Conservation (phyloP, 2,113 vertebrate genomes). For the Sorex fumeus region DNA sequence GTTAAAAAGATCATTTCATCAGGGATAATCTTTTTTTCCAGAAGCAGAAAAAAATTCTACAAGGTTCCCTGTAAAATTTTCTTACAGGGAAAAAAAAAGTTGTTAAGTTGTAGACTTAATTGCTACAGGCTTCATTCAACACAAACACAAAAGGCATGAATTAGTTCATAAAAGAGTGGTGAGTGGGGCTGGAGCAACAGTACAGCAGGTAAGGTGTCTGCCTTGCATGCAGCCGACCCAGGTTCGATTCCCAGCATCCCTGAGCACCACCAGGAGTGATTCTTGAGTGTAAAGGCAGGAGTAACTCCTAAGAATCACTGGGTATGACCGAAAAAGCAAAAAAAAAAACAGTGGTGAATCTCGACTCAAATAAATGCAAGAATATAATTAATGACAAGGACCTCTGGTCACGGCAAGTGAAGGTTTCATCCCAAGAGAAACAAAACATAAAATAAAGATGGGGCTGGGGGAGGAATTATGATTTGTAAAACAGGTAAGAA, state of each 20-base stretch:
- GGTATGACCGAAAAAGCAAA: too few relatives aligned
- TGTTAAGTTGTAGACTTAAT: conserved; percentile 56
- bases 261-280: too few relatives aligned
- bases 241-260: too few relatives aligned
- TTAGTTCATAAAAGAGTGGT: conserved; percentile 27
- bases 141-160: conserved; percentile 65
- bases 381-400: conserved; percentile 34
- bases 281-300: too few relatives aligned
- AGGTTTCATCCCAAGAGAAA: conserved; percentile 69
- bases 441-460: conserved; percentile 69
- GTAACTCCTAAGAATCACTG: too few relatives aligned
- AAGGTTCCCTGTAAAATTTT: conserved; percentile 51
- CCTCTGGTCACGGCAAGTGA: conserved; percentile 65
- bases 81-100: conserved; percentile 37
- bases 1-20: not conserved
- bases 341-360: conserved; percentile 47
- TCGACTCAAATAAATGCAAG: conserved; percentile 52
- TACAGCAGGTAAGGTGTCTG: too few relatives aligned
- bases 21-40: not conserved
- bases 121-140: conserved; percentile 79
- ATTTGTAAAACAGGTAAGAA: not conserved
- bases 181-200: too few relatives aligned
- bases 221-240: too few relatives aligned
- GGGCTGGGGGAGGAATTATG: conserved; percentile 18
- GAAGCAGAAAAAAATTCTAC: conserved; percentile 35